These are phyloP conservation scores for Pseudotriccus pelzelni DNA, from an alignment of 2,797 vertebrate species.

Conservation along the genomic window DNA sequence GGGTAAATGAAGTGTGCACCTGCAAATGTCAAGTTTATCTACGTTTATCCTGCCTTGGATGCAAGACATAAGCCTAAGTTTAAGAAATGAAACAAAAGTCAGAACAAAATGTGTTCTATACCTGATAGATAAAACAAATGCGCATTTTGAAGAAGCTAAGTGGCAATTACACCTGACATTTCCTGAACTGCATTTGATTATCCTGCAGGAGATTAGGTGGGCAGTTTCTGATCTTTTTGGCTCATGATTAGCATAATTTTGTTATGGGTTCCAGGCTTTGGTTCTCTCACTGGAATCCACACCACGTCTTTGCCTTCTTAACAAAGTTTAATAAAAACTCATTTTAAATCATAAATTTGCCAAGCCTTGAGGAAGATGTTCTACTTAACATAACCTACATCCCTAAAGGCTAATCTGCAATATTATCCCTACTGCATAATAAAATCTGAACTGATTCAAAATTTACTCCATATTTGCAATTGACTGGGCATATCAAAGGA, in stretches of 20 bases:
- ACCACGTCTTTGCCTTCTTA: background rate
- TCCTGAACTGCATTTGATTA: constrained; percentile 11
- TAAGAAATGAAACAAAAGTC: background rate
- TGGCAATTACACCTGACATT: background rate
- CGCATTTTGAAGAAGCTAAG: background rate
- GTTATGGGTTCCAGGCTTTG: background rate
- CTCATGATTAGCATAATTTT: background rate
- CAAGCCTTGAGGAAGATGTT: background rate
- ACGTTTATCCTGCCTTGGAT: background rate
- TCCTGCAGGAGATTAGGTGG: background rate
- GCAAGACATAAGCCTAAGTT: background rate
- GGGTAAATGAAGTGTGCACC: background rate
- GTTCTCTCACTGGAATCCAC: background rate
- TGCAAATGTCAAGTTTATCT: background rate
- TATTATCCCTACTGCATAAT: background rate
- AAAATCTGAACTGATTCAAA: background rate
- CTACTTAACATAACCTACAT: background rate
- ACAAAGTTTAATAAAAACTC: background rate
- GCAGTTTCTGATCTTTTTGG: background rate
- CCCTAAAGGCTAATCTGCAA: background rate
- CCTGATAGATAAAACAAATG: background rate
- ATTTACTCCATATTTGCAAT: background rate
- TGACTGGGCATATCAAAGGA: background rate
- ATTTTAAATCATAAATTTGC: background rate
- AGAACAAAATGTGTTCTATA: background rate